phyloP scores from a whole-genome alignment of 2,797 vertebrate genomes.

The Agapornis canus region DNA sequence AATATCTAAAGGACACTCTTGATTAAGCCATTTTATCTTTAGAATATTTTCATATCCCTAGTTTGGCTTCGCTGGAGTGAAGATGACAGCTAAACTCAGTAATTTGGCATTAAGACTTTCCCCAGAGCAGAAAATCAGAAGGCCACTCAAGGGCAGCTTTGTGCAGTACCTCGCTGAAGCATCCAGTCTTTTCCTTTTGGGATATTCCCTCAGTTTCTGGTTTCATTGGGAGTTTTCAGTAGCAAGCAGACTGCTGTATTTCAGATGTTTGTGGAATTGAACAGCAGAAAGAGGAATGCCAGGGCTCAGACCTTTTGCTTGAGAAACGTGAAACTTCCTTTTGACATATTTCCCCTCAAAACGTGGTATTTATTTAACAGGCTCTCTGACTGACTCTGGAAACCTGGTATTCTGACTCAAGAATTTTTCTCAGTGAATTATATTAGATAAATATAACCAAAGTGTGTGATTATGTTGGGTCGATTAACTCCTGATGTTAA shows the following conservation, averaged over 20 bases:
- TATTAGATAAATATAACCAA: slow-evolving; percentile 75
- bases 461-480: slow-evolving; percentile 57
- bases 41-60: not conserved
- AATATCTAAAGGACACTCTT: not conserved
- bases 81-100: not conserved
- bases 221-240: slow-evolving; percentile 31
- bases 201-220: slow-evolving; percentile 32
- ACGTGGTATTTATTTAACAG: slow-evolving; percentile 69
- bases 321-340: slow-evolving; percentile 59
- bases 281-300: slow-evolving; percentile 52
- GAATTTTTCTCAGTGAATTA: slow-evolving; percentile 72
- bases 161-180: not conserved
- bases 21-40: not conserved
- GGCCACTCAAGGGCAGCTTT: not conserved
- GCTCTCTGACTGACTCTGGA: slow-evolving; percentile 58
- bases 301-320: slow-evolving; percentile 54
- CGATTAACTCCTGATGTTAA: slow-evolving; percentile 63
- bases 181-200: slow-evolving; percentile 11
- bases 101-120: not conserved
- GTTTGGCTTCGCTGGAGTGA: not conserved
- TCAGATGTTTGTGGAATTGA: slow-evolving; percentile 57
- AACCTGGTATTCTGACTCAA: slow-evolving; percentile 69
- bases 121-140: not conserved
- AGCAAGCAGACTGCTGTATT: slow-evolving; percentile 53
- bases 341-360: slow-evolving; percentile 71